Conservation (phyloP, 2,113 vertebrate genomes). For the Bubo bubo region DNA sequence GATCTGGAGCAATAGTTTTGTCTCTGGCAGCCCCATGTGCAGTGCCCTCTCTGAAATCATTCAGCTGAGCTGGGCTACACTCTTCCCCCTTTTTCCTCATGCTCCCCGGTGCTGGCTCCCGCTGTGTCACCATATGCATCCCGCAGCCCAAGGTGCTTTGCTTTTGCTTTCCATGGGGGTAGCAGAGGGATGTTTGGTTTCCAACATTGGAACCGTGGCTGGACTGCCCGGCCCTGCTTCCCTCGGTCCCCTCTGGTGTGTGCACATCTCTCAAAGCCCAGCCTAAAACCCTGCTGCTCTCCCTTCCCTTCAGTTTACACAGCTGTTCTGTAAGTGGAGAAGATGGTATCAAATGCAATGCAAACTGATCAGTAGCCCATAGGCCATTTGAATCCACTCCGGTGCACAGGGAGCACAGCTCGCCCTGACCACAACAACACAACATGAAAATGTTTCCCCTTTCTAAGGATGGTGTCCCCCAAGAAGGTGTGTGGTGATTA, state of each 20-base stretch:
- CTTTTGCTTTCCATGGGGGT: not conserved
- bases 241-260: not conserved
- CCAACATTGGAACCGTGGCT: rapidly evolving
- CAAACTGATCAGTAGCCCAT: not conserved
- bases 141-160: not conserved
- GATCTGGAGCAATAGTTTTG: not conserved
- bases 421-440: not conserved
- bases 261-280: not conserved
- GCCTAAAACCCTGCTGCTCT: not conserved
- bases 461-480: not conserved
- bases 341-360: not conserved
- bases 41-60: not conserved
- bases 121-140: rapidly evolving
- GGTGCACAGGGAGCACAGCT: not conserved
- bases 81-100: not conserved
- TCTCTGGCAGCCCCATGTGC: not conserved
- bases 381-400: not conserved
- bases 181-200: not conserved
- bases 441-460: not conserved
- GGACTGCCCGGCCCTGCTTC: not conserved
- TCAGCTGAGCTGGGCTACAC: rapidly evolving
- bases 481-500: not conserved
- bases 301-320: not conserved
- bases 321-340: not conserved
- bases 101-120: not conserved